Conservation (phyloP, 92 coral and sea anemone species). For the Umimayanthus chanpuru region DNA sequence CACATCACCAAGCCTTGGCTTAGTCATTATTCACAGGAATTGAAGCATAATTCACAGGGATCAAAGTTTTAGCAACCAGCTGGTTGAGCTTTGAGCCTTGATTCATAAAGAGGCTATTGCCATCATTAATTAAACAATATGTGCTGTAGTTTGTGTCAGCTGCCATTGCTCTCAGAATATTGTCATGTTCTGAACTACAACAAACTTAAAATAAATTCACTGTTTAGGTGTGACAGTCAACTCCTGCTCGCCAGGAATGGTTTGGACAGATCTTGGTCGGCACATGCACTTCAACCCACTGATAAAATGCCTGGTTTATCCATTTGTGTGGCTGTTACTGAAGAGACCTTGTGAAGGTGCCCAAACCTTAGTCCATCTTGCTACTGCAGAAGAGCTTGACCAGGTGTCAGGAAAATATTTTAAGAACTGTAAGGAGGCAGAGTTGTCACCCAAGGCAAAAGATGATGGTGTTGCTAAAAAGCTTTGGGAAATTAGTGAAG, state of each 20-base stretch:
- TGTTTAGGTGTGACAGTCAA: constrained; percentile 90
- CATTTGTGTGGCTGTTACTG: constrained; percentile 71
- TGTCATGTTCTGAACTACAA: background rate
- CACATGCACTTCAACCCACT: constrained; percentile 61
- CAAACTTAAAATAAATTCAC: background rate
- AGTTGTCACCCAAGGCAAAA: constrained; percentile 74
- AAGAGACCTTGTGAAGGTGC: constrained; percentile 93
- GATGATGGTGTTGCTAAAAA: constrained; percentile 92
- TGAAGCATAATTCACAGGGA: too few species aligned
- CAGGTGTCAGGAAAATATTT: constrained; percentile 81
- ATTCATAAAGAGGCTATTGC: too few species aligned
- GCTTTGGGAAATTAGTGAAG: constrained; percentile 94
- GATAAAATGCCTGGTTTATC: constrained; percentile 64
- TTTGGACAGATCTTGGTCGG: constrained; percentile 86
- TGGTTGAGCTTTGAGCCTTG: too few species aligned
- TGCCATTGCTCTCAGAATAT: background rate
- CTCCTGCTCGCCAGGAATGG: constrained; percentile 88
- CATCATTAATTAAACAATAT: too few species aligned
- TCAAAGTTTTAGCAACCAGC: too few species aligned
- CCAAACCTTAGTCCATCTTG: constrained; percentile 90
- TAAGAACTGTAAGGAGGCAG: constrained; percentile 73
- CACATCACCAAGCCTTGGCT: too few species aligned
- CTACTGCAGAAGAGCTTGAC: constrained; percentile 75
- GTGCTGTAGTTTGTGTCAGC: too few species aligned
- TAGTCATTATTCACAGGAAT: too few species aligned